Conservation (phyloP, 2,113 vertebrate genomes). For the Apodemus sylvaticus region DNA sequence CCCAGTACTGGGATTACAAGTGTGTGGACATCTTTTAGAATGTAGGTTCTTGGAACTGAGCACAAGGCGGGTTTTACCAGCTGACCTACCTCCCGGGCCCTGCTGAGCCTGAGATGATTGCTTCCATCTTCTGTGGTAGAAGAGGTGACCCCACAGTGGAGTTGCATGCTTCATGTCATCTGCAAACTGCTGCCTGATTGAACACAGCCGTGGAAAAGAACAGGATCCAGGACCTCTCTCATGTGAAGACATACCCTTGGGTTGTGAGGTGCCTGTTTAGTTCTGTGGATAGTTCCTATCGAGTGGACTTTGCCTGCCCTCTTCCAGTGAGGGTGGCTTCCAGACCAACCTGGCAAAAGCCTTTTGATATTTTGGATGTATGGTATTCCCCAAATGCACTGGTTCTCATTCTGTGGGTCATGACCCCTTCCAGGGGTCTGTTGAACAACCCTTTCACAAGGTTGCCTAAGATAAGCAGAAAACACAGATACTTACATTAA, state of each 20-base stretch:
- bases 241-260: neutral
- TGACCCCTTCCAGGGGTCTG: neutral
- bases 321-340: neutral
- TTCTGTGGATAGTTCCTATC: neutral
- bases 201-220: neutral
- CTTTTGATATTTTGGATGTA: neutral
- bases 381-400: neutral
- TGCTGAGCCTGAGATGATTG: fast-evolving
- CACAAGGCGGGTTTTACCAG: no score
- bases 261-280: neutral
- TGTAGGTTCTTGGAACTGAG: neutral
- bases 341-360: neutral
- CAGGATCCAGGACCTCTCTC: neutral
- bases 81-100: no score
- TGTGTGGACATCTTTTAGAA: neutral
- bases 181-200: neutral
- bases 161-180: neutral
- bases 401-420: neutral
- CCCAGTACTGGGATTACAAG: neutral
- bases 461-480: neutral
- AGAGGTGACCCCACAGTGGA: fast-evolving
- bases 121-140: neutral
- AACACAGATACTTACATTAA: neutral
- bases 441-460: neutral
- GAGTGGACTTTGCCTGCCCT: neutral